phyloP scores from a whole-genome alignment of 2,113 vertebrate species.

The Osmerus mordax region DNA sequence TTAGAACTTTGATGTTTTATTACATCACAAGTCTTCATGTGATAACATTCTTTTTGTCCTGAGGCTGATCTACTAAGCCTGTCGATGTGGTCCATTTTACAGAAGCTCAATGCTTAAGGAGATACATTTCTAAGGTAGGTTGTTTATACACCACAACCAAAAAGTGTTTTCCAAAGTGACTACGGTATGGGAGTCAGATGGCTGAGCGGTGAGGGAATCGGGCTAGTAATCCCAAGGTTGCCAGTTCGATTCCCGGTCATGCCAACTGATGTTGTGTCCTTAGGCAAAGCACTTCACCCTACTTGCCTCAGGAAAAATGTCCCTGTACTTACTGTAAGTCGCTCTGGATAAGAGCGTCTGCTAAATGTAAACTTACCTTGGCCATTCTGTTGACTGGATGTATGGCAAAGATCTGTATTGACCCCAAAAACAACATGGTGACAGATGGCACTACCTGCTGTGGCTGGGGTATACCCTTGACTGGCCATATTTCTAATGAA shows the following conservation, averaged over 20 bases:
- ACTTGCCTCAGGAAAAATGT: no score
- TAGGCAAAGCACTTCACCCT: no score
- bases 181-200: no score
- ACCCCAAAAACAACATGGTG: neutral
- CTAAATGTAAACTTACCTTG: neutral
- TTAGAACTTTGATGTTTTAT: neutral
- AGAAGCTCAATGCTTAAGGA: neutral
- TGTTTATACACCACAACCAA: neutral
- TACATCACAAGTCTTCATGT: neutral
- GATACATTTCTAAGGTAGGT: slow-evolving; percentile 39
- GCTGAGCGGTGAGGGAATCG: no score
- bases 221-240: no score
- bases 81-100: neutral
- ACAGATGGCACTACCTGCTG: no score
- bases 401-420: neutral
- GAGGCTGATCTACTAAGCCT: neutral
- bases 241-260: no score
- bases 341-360: no score
- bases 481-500: no score
- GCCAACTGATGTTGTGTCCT: no score
- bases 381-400: neutral
- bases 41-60: neutral
- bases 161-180: neutral
- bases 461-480: no score
- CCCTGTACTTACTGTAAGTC: no score